These are phyloP conservation scores for Axea sp. DNA, from an alignment of 2,888 invertebrate species.

Conservation along the genomic window DNA sequence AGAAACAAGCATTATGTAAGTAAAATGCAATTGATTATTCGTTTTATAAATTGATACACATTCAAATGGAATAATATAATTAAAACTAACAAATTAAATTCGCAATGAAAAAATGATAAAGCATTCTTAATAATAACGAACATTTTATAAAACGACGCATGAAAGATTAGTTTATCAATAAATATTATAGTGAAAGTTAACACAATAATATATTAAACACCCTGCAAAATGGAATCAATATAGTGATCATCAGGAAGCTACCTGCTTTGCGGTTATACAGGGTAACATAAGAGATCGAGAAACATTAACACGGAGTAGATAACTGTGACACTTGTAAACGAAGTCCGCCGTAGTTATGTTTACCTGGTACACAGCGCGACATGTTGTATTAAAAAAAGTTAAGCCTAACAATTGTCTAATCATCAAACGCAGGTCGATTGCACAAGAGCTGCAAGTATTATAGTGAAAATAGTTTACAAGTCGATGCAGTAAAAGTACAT, in stretches of 20 bases:
- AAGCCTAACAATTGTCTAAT: constrained; percentile 62
- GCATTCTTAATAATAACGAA: too few relatives aligned
- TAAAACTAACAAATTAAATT: too few relatives aligned
- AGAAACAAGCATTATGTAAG: too few relatives aligned
- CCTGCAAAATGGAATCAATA: constrained; percentile 3
- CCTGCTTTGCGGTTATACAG: constrained; percentile 72
- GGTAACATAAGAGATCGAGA: constrained; percentile 70
- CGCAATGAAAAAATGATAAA: too few relatives aligned
- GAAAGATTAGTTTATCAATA: too few relatives aligned
- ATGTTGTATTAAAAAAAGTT: constrained; percentile 77
- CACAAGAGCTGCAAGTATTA: not conserved
- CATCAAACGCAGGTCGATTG: constrained; percentile 26
- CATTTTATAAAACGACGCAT: too few relatives aligned
- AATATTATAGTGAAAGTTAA: too few relatives aligned
- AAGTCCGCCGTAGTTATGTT: constrained; percentile 64
- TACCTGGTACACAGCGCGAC: constrained; percentile 75
- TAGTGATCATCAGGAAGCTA: constrained; percentile 67
- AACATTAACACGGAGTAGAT: constrained; percentile 61
- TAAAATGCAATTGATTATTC: too few relatives aligned
- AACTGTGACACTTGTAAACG: constrained; percentile 69
- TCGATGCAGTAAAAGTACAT: too few relatives aligned
- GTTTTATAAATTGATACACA: too few relatives aligned
- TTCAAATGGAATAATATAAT: too few relatives aligned
- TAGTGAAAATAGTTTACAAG: constrained; percentile 1
- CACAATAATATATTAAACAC: too few relatives aligned